Base-by-base conservation (phyloP, 2,113 vertebrate genomes). In the Syngnathus scovelli region DNA sequence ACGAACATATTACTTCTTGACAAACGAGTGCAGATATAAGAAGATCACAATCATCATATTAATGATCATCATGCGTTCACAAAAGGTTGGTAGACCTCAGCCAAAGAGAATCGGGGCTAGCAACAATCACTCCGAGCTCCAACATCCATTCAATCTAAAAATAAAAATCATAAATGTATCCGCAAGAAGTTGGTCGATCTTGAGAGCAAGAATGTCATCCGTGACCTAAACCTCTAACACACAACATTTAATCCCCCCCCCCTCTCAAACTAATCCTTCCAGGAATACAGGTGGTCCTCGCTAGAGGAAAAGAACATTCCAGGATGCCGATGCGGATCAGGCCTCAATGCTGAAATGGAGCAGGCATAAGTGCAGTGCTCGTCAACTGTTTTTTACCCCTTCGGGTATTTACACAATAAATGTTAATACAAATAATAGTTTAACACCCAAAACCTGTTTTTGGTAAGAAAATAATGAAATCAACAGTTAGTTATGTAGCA, bases 211-310 rank as follows among this genome's bases (percentile, higher is more conserved):
- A 27, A 23, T 55, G 23, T 21, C 21, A 3, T 55, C 21, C 4
- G 21, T 12, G 23, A 23, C 69, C 68, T 79, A 37, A 70, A 72
- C 74, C 52, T 72, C 77, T 61, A 54, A 61, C 63, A 33, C 61
- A 65, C 72, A 44, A 48, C 66, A 41, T 55, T 76, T 79, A 82
- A 85, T 79, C 80, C 73, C 7, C 52, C 80, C 73, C 7, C 52
- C n/a, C 51, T 55, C 65, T 48, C 59, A 44, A 48, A 67, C 52
- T 78, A 81, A 83, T 87, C 79, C 84, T 80, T 81, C 71, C 80
- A 82, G 80, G 81, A 82, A 85, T 67, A 77, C 79, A 78, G 77
- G 83, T 80, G 83, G 65, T 69, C 78, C 63, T 54, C 44, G 38
- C 67, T 12, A 68, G 62, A 75, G 69, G 71, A 59, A 80, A 9